Evolutionary conservation across 2,113 vertebrate genomes (phyloP).

Genomic region (Rattus rattus): DNA sequence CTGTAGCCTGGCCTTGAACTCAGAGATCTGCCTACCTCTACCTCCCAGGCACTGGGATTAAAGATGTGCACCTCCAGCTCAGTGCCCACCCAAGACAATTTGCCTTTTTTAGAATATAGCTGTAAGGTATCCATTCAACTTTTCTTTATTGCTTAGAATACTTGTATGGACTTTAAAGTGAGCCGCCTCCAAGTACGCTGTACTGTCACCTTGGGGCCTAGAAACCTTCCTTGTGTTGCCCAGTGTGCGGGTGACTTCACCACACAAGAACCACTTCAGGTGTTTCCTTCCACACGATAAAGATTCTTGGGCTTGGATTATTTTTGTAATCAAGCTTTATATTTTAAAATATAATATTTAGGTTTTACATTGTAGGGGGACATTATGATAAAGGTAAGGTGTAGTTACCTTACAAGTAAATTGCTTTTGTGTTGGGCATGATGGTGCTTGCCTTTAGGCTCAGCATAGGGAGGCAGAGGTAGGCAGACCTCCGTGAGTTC

Average conservation of each 20-base stretch:
- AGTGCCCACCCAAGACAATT: not conserved
- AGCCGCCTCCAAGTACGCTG: not conserved
- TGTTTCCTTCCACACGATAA: not conserved
- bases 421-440: no score
- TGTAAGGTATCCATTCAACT: not conserved
- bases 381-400: constrained; percentile 22
- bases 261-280: not conserved
- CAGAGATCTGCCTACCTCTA: no score
- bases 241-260: not conserved
- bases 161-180: not conserved
- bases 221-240: not conserved
- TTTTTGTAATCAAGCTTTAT: constrained; percentile 14
- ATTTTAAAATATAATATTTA: not conserved
- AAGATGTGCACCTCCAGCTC: no score
- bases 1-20: not conserved
- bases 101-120: not conserved
- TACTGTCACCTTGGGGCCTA: not conserved
- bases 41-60: no score
- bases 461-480: no score
- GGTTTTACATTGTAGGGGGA: not conserved
- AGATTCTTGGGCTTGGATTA: not conserved
- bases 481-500: no score
- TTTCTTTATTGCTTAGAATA: not conserved
- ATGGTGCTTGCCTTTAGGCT: no score
- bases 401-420: not conserved